phyloP scores from a whole-genome alignment of 2,797 vertebrate species.

The Peromyscus aztecus region DNA sequence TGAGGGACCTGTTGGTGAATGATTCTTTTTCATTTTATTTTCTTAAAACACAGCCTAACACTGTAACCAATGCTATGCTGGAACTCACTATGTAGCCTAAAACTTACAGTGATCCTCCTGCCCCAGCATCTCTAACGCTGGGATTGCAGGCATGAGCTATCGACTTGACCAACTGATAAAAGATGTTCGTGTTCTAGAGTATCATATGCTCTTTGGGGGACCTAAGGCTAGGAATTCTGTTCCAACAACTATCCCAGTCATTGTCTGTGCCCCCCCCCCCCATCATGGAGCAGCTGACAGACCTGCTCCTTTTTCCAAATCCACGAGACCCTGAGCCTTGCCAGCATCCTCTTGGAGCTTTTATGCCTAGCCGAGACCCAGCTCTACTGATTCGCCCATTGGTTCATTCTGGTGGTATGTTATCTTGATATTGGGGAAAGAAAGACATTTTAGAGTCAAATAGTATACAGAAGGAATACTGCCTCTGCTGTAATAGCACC shows the following conservation, averaged over 20 bases:
- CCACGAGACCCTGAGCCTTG: background rate
- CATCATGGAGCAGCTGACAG: background rate
- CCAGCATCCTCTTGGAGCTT: background rate
- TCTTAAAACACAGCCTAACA: background rate
- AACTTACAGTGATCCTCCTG: background rate
- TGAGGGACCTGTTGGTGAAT: background rate
- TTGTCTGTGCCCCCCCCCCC: background rate
- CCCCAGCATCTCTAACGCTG: background rate
- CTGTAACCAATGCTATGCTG: background rate
- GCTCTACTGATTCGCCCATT: background rate
- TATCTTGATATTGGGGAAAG: background rate
- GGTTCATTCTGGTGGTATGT: background rate
- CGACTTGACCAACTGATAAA: background rate
- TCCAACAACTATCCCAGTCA: background rate
- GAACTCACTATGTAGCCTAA: background rate
- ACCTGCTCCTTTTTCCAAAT: background rate
- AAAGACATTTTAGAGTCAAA: background rate
- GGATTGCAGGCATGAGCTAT: background rate
- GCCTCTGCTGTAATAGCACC: background rate
- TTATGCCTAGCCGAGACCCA: background rate
- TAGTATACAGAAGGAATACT: background rate
- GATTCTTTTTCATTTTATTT: background rate
- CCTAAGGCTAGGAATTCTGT: background rate
- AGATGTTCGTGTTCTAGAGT: background rate
- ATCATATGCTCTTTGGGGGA: background rate